phyloP scores from a whole-genome alignment of 53 echinoderm and acorn worm species.

The Holothuria leucospilota region DNA sequence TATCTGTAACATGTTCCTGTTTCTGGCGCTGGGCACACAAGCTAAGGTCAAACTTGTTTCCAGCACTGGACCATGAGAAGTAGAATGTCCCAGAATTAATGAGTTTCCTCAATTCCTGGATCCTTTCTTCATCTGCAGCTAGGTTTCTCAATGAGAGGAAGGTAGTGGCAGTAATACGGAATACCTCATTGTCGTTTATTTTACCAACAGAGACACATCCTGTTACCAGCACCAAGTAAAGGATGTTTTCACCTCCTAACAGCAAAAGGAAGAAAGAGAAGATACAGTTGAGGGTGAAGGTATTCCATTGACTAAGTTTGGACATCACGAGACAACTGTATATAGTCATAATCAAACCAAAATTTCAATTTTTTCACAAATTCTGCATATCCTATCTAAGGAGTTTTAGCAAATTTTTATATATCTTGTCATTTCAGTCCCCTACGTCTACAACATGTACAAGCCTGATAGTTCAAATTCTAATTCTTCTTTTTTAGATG shows the following conservation, averaged over 20 bases:
- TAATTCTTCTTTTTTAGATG: too few relatives aligned
- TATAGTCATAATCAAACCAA: too few relatives aligned
- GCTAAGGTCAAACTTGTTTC: constrained; percentile 78
- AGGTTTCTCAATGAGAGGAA: constrained; percentile 86
- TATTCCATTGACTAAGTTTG: too few relatives aligned
- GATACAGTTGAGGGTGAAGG: background rate
- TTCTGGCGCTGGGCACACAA: constrained; percentile 91
- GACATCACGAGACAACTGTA: too few relatives aligned
- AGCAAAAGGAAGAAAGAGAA: background rate
- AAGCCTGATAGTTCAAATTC: too few relatives aligned
- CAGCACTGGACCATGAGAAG: constrained; percentile 82
- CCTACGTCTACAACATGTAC: too few relatives aligned
- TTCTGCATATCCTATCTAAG: too few relatives aligned
- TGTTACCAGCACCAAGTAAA: constrained; percentile 86
- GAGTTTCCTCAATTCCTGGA: constrained; percentile 89
- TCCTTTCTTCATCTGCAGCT: constrained; percentile 84
- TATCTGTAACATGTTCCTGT: constrained; percentile 89
- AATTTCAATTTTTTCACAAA: too few relatives aligned
- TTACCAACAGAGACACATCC: constrained; percentile 92
- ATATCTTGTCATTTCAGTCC: too few relatives aligned
- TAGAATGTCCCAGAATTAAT: constrained; percentile 96
- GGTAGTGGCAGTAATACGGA: constrained; percentile 85
- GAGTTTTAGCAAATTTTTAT: too few relatives aligned
- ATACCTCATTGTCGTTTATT: constrained; percentile 82
- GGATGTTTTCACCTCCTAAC: constrained; percentile 75